These are phyloP conservation scores for Eulemur macaco DNA, from an alignment of 2,113 vertebrate species.

Conservation along the genomic window DNA sequence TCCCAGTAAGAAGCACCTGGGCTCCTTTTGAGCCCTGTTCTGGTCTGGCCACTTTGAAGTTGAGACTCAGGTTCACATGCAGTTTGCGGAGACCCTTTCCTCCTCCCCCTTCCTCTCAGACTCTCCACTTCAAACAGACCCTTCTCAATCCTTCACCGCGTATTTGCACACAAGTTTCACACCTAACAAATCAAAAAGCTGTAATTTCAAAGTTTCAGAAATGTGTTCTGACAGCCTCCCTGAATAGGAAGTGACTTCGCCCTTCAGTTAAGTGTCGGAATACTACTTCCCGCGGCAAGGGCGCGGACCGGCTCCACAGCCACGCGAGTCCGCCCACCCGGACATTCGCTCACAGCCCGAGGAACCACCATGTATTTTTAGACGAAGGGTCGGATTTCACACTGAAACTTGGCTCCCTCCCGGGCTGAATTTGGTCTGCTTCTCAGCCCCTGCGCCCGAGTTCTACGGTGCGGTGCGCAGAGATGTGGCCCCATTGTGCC, in stretches of 20 bases:
- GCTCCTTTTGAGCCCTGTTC: background rate
- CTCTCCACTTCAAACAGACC: background rate
- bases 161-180: background rate
- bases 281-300: background rate
- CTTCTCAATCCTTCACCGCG: background rate
- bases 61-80: background rate
- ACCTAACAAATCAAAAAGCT: background rate
- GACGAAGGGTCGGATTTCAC: background rate
- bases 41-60: background rate
- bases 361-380: background rate
- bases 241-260: background rate
- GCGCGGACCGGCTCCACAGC: background rate
- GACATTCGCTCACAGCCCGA: no score
- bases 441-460: background rate
- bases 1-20: background rate
- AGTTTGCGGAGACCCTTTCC: background rate
- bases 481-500: background rate
- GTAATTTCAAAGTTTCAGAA: conserved; percentile 52
- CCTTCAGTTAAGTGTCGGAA: background rate
- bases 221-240: background rate
- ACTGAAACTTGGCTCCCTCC: background rate
- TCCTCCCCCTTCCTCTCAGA: background rate
- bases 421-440: background rate
- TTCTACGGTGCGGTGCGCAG: background rate
- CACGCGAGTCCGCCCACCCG: background rate